Percentiles rank a stretch among this genome's conserved stretches.
Conservation (phyloP, 2,113 vertebrate species). For the Callionymus lyra region DNA sequence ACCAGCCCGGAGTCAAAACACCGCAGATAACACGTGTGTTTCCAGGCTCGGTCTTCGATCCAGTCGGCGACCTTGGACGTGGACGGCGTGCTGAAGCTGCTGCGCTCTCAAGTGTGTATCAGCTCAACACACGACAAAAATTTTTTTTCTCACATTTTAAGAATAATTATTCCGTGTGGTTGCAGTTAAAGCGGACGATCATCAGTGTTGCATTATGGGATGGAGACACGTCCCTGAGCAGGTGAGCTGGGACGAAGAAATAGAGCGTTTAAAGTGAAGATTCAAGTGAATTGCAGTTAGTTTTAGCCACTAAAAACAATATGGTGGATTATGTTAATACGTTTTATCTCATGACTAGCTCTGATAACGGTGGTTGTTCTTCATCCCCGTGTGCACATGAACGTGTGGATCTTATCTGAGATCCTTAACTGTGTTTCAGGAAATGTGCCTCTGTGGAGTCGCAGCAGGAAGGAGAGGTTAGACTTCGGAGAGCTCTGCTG, state of each 20-base stretch:
- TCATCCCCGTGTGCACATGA: too few species aligned
- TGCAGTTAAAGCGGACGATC: constrained; percentile 48
- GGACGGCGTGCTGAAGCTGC: constrained; percentile 42
- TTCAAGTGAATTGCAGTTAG: too few species aligned
- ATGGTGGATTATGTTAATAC: too few species aligned
- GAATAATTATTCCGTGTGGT: neutral
- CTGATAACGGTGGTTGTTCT: too few species aligned
- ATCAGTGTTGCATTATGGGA: constrained; percentile 60
- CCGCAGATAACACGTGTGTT: neutral
- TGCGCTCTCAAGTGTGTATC: constrained; percentile 35
- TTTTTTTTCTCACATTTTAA: neutral
- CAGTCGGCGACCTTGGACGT: constrained; percentile 30
- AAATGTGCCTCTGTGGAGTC: constrained; percentile 25
- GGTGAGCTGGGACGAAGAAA: constrained; percentile 26
- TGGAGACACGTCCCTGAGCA: constrained; percentile 22
- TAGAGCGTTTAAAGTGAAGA: too few species aligned
- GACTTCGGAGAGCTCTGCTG: constrained; percentile 32
- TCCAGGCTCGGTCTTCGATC: constrained; percentile 29
- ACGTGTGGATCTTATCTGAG: too few species aligned
- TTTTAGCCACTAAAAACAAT: too few species aligned
- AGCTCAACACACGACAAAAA: neutral
- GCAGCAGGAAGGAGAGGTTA: constrained; percentile 25
- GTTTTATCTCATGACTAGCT: too few species aligned
- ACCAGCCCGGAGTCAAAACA: neutral
- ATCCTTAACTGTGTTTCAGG: too few species aligned